Conservation (phyloP, 2,797 vertebrate genomes). For the Hippopotamyrus pictus region DNA sequence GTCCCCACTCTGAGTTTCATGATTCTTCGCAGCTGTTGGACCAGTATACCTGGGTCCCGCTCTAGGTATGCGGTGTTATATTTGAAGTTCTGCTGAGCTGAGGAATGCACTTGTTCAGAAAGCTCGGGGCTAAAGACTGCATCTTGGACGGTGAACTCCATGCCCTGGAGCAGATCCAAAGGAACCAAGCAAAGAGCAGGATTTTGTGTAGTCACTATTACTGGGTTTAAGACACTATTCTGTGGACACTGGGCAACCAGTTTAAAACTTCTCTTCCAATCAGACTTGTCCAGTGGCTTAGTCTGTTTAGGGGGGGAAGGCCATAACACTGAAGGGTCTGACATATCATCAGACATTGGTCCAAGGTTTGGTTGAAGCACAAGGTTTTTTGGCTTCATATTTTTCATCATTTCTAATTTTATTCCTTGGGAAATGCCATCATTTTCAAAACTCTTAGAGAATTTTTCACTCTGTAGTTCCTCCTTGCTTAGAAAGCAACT, state of each 20-base stretch:
- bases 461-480: not conserved
- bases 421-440: not conserved
- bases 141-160: conserved; percentile 31
- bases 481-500: conserved; percentile 14
- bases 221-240: conserved; percentile 10
- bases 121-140: conserved; percentile 60
- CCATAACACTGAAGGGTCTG: not conserved
- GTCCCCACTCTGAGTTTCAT: conserved; percentile 24
- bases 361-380: not conserved
- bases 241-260: conserved; percentile 13
- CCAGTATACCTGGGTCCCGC: conserved; percentile 44
- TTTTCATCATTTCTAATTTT: not conserved
- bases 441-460: not conserved
- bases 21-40: conserved; percentile 47
- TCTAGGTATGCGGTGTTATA: conserved; percentile 47
- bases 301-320: conserved; percentile 20
- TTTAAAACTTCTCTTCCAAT: not conserved
- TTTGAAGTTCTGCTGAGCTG: conserved; percentile 31
- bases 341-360: not conserved
- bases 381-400: not conserved
- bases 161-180: conserved; percentile 35
- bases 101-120: not conserved
- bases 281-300: conserved; percentile 16
- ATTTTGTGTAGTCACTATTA: not conserved
- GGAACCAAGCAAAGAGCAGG: not conserved